Conservation (phyloP, 2,888 invertebrate genomes). For the Aspidiotus destructor region DNA sequence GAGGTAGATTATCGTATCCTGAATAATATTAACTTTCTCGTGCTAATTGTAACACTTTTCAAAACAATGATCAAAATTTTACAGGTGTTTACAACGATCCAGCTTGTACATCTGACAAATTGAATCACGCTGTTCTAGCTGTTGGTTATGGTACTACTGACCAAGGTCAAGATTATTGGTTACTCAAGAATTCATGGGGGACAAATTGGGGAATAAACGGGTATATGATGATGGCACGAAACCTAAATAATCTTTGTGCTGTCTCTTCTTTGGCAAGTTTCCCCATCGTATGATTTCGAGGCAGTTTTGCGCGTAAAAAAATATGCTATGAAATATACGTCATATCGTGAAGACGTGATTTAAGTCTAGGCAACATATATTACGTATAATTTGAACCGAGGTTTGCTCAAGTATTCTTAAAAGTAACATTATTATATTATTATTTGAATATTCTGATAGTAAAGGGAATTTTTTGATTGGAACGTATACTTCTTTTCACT, state of each 20-base stretch:
- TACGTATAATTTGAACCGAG: no score
- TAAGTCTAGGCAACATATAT: no score
- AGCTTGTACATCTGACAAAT: slow-evolving; percentile 53
- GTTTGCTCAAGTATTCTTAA: no score
- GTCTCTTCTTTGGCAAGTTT: slow-evolving; percentile 73
- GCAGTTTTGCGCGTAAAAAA: not conserved
- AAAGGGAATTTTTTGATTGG: no score
- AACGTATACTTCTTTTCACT: no score
- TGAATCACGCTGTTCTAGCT: slow-evolving; percentile 79
- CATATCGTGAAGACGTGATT: no score
- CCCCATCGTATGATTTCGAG: slow-evolving; percentile 60
- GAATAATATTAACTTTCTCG: no score
- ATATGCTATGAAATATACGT: no score
- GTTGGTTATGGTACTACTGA: slow-evolving; percentile 70
- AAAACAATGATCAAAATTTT: slow-evolving; percentile 56
- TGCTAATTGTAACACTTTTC: no score
- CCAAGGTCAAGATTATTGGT: slow-evolving; percentile 63
- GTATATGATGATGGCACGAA: slow-evolving; percentile 80
- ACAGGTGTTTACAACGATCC: slow-evolving; percentile 66
- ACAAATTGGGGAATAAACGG: slow-evolving; percentile 71
- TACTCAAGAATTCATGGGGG: slow-evolving; percentile 82
- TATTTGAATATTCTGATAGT: no score
- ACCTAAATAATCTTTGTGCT: slow-evolving; percentile 72
- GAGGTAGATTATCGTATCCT: slow-evolving; percentile 44
- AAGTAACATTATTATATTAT: no score